Base-by-base conservation (phyloP, 2,797 vertebrate species). In the Helarctos malayanus region DNA sequence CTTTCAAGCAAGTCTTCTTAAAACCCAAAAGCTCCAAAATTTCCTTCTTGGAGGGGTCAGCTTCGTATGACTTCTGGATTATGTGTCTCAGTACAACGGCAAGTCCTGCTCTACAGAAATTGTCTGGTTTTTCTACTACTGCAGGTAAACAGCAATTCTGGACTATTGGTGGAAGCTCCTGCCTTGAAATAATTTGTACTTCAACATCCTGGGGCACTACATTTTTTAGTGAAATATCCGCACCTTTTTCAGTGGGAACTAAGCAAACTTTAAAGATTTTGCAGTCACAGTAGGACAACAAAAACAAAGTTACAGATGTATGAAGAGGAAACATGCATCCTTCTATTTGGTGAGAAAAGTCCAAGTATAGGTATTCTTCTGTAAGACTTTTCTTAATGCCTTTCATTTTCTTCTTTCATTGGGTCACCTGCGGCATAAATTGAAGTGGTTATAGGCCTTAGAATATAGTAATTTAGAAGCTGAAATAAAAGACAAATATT, bases 1-100 rank as follows among this genome's bases (percentile, higher is more conserved):
- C 99, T 98, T 99, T 99, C 96, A 99, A 98, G 96, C 99, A 99
- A 35, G 99, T 99, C 98, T 99, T 99, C 99, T 99, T 99, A 98
- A 99, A 99, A 23, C 99, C 99, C 96, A 99, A 97, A 89, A 99
- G 99, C 59, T 99, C 99, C 91, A 99, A 95, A 82, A 99, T 97
- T 68, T 99, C 99, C 65, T 98, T 99, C 92, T 99, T 99, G 11
- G 98, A 98, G 3, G 99, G 98, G 73, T 99, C 99, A 12, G 96
- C 98, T 91, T 99, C 98, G 0, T 98, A 97, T 1, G 99, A 99
- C 94, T 98, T 99, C 97, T 98, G 99, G 98, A 99, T 99, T 94
- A 99, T 99, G 73, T 99, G 99, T 84, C 99, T 99, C 59, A 99
- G 98, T 18, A 99, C 99, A 92, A 99, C 99, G 5, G 99, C 99